Percentiles rank a stretch among this genome's conserved stretches.
Conservation (phyloP, 2,888 invertebrate species). For the Netelia melanura region DNA sequence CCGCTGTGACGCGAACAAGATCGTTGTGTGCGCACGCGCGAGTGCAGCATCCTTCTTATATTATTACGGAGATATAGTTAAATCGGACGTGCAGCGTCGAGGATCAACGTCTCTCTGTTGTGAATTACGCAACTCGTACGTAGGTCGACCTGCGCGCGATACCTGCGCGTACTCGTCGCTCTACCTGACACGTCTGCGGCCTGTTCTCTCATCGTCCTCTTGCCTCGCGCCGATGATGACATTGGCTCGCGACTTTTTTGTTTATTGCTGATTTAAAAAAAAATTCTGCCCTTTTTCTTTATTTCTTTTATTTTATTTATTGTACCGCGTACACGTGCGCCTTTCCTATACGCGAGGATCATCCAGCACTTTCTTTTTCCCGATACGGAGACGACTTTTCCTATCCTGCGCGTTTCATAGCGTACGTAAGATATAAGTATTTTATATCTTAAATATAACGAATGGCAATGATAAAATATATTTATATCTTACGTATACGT, state of each 20-base stretch:
- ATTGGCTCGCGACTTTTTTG: constrained; percentile 52
- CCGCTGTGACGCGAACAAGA: constrained; percentile 20
- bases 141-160: constrained; percentile 49
- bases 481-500: too few species aligned
- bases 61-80: too few species aligned
- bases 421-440: constrained; percentile 6
- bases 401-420: constrained; percentile 23
- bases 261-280: constrained; percentile 19
- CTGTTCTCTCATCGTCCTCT: constrained; percentile 29
- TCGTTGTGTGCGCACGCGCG: neutral
- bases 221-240: constrained; percentile 50
- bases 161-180: constrained; percentile 16
- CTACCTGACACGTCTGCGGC: constrained; percentile 46
- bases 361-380: constrained; percentile 62
- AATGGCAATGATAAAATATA: too few species aligned
- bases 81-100: too few species aligned
- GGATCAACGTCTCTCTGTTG: too few species aligned
- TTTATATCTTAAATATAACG: neutral
- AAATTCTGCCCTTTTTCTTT: too few species aligned
- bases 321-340: neutral
- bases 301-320: neutral
- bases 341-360: neutral
- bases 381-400: constrained; percentile 59
- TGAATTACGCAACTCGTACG: constrained; percentile 63
- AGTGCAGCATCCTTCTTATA: constrained; percentile 13